Conservation (phyloP, 2,113 vertebrate species). For the Raphicerus campestris region DNA sequence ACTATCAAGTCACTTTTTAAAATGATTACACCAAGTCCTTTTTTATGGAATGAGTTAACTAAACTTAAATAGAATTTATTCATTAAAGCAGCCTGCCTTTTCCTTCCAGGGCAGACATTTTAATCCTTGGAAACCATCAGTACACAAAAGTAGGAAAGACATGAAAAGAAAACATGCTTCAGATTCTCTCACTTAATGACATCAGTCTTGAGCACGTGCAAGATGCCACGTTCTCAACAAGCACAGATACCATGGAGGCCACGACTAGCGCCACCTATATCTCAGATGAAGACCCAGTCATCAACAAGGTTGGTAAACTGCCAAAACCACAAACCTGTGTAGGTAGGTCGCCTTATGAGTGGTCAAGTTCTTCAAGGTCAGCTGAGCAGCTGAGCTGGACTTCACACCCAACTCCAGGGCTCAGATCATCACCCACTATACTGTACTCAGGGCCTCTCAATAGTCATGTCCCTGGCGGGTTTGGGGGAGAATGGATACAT, state of each 20-base stretch:
- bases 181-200: background rate
- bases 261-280: background rate
- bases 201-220: accelerated
- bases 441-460: background rate
- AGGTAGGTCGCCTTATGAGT: background rate
- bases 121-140: background rate
- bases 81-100: background rate
- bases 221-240: background rate
- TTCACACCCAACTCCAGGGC: background rate
- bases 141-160: background rate
- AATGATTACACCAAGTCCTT: background rate
- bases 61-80: background rate
- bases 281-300: background rate
- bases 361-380: background rate
- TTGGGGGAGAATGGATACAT: background rate
- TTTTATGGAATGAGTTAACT: background rate
- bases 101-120: background rate
- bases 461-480: background rate
- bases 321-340: background rate
- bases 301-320: background rate
- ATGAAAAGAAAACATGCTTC: background rate
- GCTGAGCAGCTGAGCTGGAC: background rate
- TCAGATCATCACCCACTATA: background rate
- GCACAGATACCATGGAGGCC: background rate
- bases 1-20: background rate